Conservation (phyloP, 2,113 vertebrate species). For the Aleadryas rufinucha region DNA sequence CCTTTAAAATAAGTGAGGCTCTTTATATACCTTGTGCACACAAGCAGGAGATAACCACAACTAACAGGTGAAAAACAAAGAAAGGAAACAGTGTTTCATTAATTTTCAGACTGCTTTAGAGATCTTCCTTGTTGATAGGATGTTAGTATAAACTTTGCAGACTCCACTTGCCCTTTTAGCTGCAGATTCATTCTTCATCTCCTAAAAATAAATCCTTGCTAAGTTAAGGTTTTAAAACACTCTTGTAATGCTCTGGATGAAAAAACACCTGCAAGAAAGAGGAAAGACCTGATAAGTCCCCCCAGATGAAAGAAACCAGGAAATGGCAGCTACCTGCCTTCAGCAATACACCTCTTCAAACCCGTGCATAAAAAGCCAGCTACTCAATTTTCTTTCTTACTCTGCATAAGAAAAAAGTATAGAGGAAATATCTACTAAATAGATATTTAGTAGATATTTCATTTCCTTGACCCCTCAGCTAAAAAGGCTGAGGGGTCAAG, state of each 20-base stretch:
- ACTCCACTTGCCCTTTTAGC: neutral
- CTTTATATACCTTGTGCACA: neutral
- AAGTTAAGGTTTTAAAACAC: neutral
- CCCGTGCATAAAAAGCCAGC: neutral
- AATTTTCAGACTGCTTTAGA: neutral
- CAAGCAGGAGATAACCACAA: neutral
- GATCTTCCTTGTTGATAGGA: neutral
- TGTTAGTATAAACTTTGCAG: neutral
- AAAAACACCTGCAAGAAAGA: neutral
- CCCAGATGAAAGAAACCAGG: neutral
- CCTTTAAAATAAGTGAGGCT: neutral
- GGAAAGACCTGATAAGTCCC: neutral
- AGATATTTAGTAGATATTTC: no score
- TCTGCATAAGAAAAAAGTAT: neutral
- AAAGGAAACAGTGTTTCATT: neutral
- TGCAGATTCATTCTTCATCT: neutral
- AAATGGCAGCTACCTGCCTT: neutral
- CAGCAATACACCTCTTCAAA: neutral
- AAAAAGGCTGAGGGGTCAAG: neutral
- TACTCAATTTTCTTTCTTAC: neutral
- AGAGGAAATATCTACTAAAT: neutral
- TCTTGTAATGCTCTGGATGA: neutral
- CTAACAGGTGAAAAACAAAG: neutral
- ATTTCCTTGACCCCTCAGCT: no score
- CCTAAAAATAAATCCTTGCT: neutral